Evolutionary conservation across 2,797 vertebrate genomes (phyloP), one percentile per base, ranked within the genome.

Genomic region (Eulemur rubriventer): DNA sequence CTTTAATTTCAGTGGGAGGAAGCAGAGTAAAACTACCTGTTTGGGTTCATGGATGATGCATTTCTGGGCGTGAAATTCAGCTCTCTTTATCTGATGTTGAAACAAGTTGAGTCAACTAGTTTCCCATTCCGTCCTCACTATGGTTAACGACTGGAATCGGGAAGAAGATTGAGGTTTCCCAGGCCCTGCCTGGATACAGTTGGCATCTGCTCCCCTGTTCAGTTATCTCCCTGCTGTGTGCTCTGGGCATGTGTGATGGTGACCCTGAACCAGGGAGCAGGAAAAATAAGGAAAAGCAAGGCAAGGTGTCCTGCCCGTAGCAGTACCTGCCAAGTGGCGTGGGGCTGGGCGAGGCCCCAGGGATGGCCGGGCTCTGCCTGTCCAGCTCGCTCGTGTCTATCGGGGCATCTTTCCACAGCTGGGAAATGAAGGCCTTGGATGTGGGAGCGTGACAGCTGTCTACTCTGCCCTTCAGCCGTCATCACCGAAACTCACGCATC

Each of bases 1-100:
- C 48, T 87, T 89, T 38, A 13, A 82, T 81, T 92, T 80, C 1
- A 0, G 79, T 8, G 72, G 81, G 52, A 95, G 61, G 89, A 95
- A 76, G 65, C 41, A 41, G 61, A 93, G 67, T 12, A 72, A 81
- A 73, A 28, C 4, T 46, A 33, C 61, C 79, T 33, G 18, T 65
- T 28, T 55, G 48, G 57, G 79, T 52, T 93, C 88, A 46, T 0
- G 61, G 61, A 72, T 57, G 26, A 43, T 26, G 88, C 79, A 33
- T n/a, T 72, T 79, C 87, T 93, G 81, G 85, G 41, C 65, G 43
- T 12, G 86, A 67, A 33, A 28, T 52, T 55, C 69, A 69, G 46
- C 73, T 72, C 33, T 88, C 24, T 89, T 9, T 26, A 38, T 59
- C 48, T 41, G 93, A 65, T 30, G 63, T 46, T 41, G 89, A 73